phyloP scores from a whole-genome alignment of 2,888 invertebrate genomes.

The Chelonus formosanus region DNA sequence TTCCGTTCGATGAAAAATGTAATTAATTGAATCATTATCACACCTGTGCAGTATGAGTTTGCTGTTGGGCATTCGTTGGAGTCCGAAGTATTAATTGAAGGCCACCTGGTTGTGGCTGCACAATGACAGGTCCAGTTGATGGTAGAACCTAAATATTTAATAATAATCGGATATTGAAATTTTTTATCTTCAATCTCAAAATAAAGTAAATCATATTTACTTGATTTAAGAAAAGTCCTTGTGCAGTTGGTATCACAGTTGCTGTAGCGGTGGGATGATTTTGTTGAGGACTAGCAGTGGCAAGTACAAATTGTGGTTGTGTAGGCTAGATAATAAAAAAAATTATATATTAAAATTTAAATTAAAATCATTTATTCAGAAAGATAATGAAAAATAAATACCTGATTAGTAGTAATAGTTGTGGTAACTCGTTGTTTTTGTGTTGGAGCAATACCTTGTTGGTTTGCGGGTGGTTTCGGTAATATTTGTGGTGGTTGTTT shows the following conservation, averaged over 20 bases:
- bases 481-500: slow-evolving; percentile 71
- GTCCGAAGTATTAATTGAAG: slow-evolving; percentile 78
- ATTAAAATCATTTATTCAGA: no score
- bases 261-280: slow-evolving; percentile 56
- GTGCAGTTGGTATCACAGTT: slow-evolving; percentile 63
- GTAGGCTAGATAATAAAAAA: slow-evolving; percentile 61
- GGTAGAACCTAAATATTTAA: slow-evolving; percentile 63
- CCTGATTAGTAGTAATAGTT: slow-evolving; percentile 61
- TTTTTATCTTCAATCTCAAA: background rate
- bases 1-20: background rate
- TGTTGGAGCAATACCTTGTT: slow-evolving; percentile 55
- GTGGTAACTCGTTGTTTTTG: slow-evolving; percentile 61
- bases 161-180: slow-evolving; percentile 35
- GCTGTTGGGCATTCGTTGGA: slow-evolving; percentile 67
- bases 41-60: slow-evolving; percentile 65
- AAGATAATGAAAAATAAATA: slow-evolving; percentile 28
- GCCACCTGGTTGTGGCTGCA: slow-evolving; percentile 74
- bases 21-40: slow-evolving; percentile 45
- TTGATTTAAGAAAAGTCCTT: slow-evolving; percentile 65
- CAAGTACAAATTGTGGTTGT: slow-evolving; percentile 64
- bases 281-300: slow-evolving; percentile 58
- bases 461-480: slow-evolving; percentile 68
- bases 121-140: slow-evolving; percentile 68
- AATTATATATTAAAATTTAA: background rate
- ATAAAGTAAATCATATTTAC: slow-evolving; percentile 42